Evolutionary conservation across 92 coral and sea anemone genomes (phyloP).

Genomic region (Palythoa grandis): DNA sequence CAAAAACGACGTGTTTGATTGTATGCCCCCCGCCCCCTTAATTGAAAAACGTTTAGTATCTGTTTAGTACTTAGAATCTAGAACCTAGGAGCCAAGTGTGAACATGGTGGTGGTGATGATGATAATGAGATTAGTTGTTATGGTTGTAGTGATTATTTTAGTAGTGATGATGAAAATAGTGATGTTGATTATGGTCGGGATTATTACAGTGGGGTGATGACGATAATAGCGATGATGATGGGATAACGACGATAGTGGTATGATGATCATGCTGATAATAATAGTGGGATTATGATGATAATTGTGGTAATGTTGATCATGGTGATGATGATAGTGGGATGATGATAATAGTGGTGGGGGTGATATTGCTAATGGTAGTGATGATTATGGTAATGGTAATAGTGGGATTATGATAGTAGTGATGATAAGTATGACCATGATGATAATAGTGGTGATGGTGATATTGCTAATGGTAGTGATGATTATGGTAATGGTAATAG

Average conservation of each 20-base stretch:
- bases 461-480: neutral
- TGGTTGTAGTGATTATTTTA: neutral
- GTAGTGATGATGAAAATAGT: neutral
- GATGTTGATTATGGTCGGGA: neutral
- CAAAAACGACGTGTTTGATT: too few relatives aligned
- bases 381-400: neutral
- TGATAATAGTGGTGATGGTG: neutral
- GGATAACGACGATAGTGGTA: neutral
- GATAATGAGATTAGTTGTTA: neutral
- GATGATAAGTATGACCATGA: too few relatives aligned
- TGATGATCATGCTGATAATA: too few relatives aligned
- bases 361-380: neutral
- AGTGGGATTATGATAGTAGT: neutral
- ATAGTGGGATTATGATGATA: neutral
- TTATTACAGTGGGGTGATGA: neutral
- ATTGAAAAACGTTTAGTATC: too few relatives aligned
- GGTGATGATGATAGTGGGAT: neutral
- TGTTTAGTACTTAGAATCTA: too few relatives aligned
- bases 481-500: neutral
- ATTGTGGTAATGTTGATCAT: neutral
- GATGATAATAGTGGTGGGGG: neutral
- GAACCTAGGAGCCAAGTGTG: too few relatives aligned
- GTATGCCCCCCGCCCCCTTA: too few relatives aligned
- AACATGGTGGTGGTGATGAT: neutral
- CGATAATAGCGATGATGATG: neutral